Base-by-base conservation (phyloP, 1,140 invertebrate species). In the Chrysopa pallens region DNA sequence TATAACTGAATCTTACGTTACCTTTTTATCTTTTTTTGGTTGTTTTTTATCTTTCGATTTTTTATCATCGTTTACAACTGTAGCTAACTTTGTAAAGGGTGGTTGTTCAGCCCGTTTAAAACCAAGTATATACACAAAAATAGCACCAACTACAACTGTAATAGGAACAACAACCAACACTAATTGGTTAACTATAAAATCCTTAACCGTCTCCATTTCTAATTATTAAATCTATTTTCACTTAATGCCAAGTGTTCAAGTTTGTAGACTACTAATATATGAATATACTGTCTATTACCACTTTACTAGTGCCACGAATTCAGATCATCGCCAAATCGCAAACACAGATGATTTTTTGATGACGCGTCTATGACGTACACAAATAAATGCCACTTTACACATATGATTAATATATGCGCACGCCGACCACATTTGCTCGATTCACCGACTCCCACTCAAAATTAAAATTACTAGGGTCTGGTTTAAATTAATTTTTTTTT, bases 71-170 rank as follows among this genome's bases (percentile, higher is more conserved):
- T 60, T 60, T 37, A 66, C 54, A 39, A 66, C 56, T 42, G 67
- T 55, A 6, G 73, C 67, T 29, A 80, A 61, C 53, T 80, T 76
- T 50, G 75, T 72, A 52, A 80, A 80, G 48, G 74, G 72, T 50
- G 78, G 78, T 59, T 78, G 75, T 56, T 79, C 73, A 39, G 76
- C 70, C 48, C 74, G 70, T 61, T 76, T 75, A 59, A 83, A 80
- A 42, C 78, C 77, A 57, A 80, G 80, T 42, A 67, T 69, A 63
- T 78, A 81, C 49, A 80, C 73, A 43, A 80, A 61, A 41, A 78
- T 62, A 45, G 73, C 74, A 47, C 66, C 70, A 49, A 78, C 56
- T 50, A 79, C 63, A 49, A 76, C 74, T 57, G 76, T 64, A 44
- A 70, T 71, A 43, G 78, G 75, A 50, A 74, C 74, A 48, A 76